Evolutionary conservation across 2,797 vertebrate genomes (phyloP).

Genomic region (Anguilla anguilla): DNA sequence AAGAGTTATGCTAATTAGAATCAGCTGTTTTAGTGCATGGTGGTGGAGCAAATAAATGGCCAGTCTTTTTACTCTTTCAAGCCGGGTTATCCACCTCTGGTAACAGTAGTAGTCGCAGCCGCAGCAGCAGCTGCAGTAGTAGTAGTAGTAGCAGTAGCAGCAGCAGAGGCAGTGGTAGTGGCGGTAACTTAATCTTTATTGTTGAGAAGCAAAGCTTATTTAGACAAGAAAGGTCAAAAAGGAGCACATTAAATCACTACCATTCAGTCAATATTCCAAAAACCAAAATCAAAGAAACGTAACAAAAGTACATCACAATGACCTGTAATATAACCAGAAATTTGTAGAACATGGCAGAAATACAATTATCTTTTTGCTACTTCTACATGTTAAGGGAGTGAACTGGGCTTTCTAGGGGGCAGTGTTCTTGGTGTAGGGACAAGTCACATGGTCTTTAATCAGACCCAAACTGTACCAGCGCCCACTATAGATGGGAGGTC

Average conservation of each 20-base stretch:
- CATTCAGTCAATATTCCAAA: not conserved
- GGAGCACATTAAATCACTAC: not conserved
- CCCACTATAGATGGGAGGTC: not conserved
- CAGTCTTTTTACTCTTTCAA: too few species aligned
- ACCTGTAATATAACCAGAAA: not conserved
- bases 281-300: not conserved
- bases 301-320: not conserved
- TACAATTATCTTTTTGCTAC: not conserved
- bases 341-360: not conserved
- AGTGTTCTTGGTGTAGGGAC: not conserved
- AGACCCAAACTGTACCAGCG: not conserved
- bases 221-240: not conserved
- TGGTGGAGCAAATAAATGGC: too few species aligned
- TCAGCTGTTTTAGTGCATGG: too few species aligned
- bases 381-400: not conserved
- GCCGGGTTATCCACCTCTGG: not conserved
- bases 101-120: not conserved
- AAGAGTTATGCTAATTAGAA: too few species aligned
- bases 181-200: not conserved
- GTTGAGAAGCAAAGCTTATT: not conserved
- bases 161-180: not conserved
- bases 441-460: not conserved
- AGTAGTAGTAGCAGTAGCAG: slow-evolving; percentile 3
- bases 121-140: not conserved
- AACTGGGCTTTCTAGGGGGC: not conserved